These are phyloP conservation scores for Heliconius ethilla DNA, from an alignment of 2,888 invertebrate genomes.

Conservation along the genomic window DNA sequence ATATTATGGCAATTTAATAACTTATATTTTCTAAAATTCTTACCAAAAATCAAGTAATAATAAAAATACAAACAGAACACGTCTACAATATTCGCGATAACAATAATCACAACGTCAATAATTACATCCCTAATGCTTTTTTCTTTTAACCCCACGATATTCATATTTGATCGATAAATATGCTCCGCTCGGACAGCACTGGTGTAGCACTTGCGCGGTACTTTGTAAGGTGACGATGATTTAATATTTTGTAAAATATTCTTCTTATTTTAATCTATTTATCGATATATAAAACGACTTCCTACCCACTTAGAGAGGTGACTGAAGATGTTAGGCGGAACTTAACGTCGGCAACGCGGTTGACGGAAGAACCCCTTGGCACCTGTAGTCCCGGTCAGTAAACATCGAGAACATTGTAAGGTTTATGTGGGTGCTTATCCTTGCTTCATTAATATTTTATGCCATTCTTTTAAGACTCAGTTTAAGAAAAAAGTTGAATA, in stretches of 20 bases:
- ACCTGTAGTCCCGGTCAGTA: too few species aligned
- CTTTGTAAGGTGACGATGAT: slow-evolving; percentile 26
- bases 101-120: not conserved
- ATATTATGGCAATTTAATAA: not conserved
- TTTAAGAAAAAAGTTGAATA: too few species aligned
- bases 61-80: not conserved
- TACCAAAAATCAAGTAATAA: not conserved
- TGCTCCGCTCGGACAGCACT: slow-evolving; percentile 29
- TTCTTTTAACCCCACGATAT: not conserved
- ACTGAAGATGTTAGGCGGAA: too few species aligned
- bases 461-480: too few species aligned
- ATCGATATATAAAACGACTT: too few species aligned
- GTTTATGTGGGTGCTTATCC: too few species aligned
- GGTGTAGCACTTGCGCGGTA: slow-evolving; percentile 28
- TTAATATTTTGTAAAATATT: not conserved
- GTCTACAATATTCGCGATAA: not conserved
- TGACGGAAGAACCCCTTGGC: too few species aligned
- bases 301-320: too few species aligned
- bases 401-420: too few species aligned
- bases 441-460: too few species aligned
- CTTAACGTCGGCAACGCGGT: too few species aligned
- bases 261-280: not conserved
- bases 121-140: slow-evolving; percentile 13
- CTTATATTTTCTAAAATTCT: not conserved
- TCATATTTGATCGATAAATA: slow-evolving; percentile 34